These are phyloP conservation scores for Sminthurides aquaticus DNA, from an alignment of 2,888 invertebrate species.

Conservation along the genomic window DNA sequence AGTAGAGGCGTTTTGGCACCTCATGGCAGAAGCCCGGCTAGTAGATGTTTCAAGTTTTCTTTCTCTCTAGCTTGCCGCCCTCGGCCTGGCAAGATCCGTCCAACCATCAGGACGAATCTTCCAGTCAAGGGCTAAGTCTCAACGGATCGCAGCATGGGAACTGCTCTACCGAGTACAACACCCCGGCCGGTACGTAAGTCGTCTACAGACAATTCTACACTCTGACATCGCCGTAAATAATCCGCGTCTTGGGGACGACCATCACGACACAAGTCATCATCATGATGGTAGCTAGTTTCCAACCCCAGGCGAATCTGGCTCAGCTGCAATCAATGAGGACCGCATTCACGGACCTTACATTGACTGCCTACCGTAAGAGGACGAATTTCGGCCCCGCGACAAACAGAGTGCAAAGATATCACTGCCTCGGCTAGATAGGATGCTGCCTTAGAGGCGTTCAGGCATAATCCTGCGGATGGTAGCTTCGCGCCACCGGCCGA, in stretches of 20 bases:
- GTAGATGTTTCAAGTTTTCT: no score
- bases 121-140: slow-evolving; percentile 54
- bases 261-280: slow-evolving; percentile 9
- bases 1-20: no score
- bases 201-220: slow-evolving; percentile 58
- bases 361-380: slow-evolving; percentile 19
- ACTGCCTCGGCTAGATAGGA: slow-evolving; percentile 54
- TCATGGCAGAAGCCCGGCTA: no score
- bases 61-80: no score
- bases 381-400: slow-evolving; percentile 20
- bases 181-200: slow-evolving; percentile 57
- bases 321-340: slow-evolving; percentile 47
- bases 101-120: slow-evolving; percentile 46
- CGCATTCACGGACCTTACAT: slow-evolving; percentile 43
- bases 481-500: slow-evolving; percentile 60
- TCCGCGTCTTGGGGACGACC: slow-evolving; percentile 44
- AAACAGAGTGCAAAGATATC: slow-evolving; percentile 31
- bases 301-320: no score
- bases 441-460: slow-evolving; percentile 58
- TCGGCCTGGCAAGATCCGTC: no score
- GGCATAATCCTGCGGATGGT: slow-evolving; percentile 59
- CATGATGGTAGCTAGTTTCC: slow-evolving; percentile 35
- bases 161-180: slow-evolving; percentile 58
- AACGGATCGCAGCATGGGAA: slow-evolving; percentile 56
- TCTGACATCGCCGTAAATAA: slow-evolving; percentile 51